Evolutionary conservation across 2,113 vertebrate genomes (phyloP), one percentile per base, ranked within the genome.

Genomic region (Pseudolaguvia tuberculata): DNA sequence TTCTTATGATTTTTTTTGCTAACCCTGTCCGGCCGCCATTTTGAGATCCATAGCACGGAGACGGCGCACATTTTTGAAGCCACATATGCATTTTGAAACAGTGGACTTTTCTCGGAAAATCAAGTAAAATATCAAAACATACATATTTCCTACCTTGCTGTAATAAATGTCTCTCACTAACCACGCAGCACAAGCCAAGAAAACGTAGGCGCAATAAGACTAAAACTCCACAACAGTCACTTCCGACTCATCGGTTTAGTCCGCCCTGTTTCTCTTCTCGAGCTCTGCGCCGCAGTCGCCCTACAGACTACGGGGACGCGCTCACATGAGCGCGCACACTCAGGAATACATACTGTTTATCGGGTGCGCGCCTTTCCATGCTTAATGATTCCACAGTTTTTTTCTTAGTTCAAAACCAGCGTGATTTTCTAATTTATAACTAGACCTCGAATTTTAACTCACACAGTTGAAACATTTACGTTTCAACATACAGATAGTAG

Each of bases 1-100:
- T 70, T 13, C 21, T 52, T 77, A 73, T 71, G 20, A 4, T 42
- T 9, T 62, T 21, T 59, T 31, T 18, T 11, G 57, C 88, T 55
- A 39, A 81, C 78, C 78, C 81, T 86, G 88, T 86, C 86, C 84
- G 80, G 84, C 90, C 90, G 91, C 91, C 91, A 91, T 91, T 92
- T 91, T 91, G 90, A 88, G 88, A 76, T 72, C 72, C 51, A 80
- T 83, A 48, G 3, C 62, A 18, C 83, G 51, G 70, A 78, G 85
- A 66, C 70, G 84, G 85, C 86, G 84, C 78, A 87, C 86, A 83
- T 74, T 72, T 84, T 84, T 69, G 85, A 87, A 87, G 88, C 83
- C 85, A 77, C 83, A 81, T 80, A 84, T 84, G 86, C 85, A 85
- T 2, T 47, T 66, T 72, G 5, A 14, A 48, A 70, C 7, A 1